A percentile compares a stretch with the other conserved stretches of the same genome.
phyloP scores from a whole-genome alignment of 2,113 vertebrate genomes.

The Sciurus niger region DNA sequence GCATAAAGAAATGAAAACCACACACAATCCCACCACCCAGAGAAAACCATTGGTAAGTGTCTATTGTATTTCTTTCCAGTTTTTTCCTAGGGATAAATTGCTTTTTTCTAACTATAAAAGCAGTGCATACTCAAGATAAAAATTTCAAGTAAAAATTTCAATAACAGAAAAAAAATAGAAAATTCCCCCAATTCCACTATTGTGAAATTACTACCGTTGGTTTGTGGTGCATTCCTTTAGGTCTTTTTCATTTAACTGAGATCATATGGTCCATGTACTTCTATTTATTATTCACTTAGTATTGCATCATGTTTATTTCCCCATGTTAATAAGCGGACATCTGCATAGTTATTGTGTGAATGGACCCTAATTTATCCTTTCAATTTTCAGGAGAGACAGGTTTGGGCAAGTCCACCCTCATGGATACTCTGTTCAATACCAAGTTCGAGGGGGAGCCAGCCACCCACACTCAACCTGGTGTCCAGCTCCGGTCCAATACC shows the following conservation, averaged over 20 bases:
- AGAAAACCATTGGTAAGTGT: background rate
- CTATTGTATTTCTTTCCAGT: background rate
- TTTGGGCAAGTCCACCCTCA: slow-evolving; percentile 97
- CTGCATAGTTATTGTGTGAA: background rate
- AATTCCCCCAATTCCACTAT: background rate
- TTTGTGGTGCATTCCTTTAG: background rate
- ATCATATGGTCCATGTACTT: background rate
- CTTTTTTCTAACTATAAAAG: slow-evolving; percentile 45
- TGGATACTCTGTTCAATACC: slow-evolving; percentile 99
- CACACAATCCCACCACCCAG: background rate
- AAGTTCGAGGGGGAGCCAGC: slow-evolving; percentile 97
- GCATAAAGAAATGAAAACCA: slow-evolving; percentile 55
- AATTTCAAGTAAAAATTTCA: slow-evolving; percentile 43
- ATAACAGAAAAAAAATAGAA: slow-evolving; percentile 43
- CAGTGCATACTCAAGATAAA: background rate
- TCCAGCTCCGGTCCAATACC: slow-evolving; percentile 96
- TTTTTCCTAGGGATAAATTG: slow-evolving; percentile 15
- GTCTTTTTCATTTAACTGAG: background rate
- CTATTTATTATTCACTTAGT: background rate
- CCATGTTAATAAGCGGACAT: background rate
- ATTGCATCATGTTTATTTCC: background rate
- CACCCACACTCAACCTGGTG: slow-evolving; percentile 96
- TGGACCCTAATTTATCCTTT: slow-evolving; percentile 42
- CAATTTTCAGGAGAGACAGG: slow-evolving; percentile 95
- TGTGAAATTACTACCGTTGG: background rate